Evolutionary conservation across 2,113 vertebrate genomes (phyloP), one percentile per base, ranked within the genome.

Genomic region (Promerops cafer): DNA sequence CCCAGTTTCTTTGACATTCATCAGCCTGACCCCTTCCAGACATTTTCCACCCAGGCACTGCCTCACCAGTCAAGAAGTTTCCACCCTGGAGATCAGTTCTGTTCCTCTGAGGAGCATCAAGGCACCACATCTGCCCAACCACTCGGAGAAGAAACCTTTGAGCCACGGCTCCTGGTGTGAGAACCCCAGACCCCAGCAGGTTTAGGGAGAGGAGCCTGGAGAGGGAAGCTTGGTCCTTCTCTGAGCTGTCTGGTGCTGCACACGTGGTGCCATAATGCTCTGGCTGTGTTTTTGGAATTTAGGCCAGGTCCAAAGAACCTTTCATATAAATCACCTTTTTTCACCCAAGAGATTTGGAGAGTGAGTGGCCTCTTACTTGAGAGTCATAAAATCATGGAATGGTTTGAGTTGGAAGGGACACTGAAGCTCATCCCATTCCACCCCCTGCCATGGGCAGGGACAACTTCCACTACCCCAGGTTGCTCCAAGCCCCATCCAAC

Each of bases 391-490:
- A 68, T 40, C 47, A 12, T 18, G 45, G 69, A 40, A 60, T 40
- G 28, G 16, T 45, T 82, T 40, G 61, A 39, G 19, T 30, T n/a
- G 45, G 60, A 14, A 68, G 30, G 6, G 11, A 12, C 16, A 16
- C 21, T n/a, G 30, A 53, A 26, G 13, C 0, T 4, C 20, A 68
- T 24, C 24, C 3, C 1, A 2, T 59, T 2, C 23, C 28, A 65
- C 3, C 50, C 50, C 14, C 42, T 88, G 22, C 42, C 66, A 37
- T 14, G 52, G 31, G 17, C 44, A 66, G 39, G 60, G 24, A n/a
- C 69, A 45, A 4, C 11, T 89, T 0, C 78, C n/a, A 39, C 19
- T 0, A 0, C 4, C 33, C 37, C 60, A 59, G 39, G 28, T 0
- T 52, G 37, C 13, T 66, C 78, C 52, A 24, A 87, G 8, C 27